A percentile compares a stretch with the other conserved stretches of the same genome.
These are phyloP conservation scores for Dasypogon diadema DNA, from an alignment of 2,888 invertebrate species.

Conservation along the genomic window DNA sequence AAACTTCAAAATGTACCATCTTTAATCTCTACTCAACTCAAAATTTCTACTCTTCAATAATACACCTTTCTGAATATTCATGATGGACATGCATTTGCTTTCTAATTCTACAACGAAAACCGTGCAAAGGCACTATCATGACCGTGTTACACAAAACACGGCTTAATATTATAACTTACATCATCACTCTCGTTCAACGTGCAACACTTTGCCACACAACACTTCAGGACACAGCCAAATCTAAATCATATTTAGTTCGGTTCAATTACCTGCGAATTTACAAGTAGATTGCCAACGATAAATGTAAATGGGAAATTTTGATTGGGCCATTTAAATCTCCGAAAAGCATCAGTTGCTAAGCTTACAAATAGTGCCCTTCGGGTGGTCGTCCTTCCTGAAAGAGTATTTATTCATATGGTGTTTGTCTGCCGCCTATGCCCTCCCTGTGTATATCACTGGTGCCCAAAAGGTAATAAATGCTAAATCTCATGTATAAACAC, in stretches of 20 bases:
- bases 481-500: conserved; percentile 53
- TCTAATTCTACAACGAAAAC: no score
- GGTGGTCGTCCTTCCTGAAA: neutral
- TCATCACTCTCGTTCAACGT: no score
- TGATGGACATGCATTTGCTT: no score
- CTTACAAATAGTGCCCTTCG: neutral
- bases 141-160: no score
- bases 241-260: neutral
- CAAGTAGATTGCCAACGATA: conserved; percentile 7
- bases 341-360: neutral
- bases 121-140: no score
- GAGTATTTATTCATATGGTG: neutral
- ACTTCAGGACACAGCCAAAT: neutral
- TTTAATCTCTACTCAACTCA: no score
- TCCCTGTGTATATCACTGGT: conserved; percentile 24
- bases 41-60: no score
- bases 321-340: conserved; percentile 21
- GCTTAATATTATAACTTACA: no score
- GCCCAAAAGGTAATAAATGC: conserved; percentile 50
- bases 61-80: no score
- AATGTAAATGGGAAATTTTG: conserved; percentile 38
- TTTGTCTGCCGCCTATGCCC: neutral
- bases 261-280: conserved; percentile 35
- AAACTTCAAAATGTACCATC: no score
- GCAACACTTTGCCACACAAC: no score